These are phyloP conservation scores for Leptinotarsa juncta DNA, from an alignment of 2,888 invertebrate genomes.

Conservation along the genomic window DNA sequence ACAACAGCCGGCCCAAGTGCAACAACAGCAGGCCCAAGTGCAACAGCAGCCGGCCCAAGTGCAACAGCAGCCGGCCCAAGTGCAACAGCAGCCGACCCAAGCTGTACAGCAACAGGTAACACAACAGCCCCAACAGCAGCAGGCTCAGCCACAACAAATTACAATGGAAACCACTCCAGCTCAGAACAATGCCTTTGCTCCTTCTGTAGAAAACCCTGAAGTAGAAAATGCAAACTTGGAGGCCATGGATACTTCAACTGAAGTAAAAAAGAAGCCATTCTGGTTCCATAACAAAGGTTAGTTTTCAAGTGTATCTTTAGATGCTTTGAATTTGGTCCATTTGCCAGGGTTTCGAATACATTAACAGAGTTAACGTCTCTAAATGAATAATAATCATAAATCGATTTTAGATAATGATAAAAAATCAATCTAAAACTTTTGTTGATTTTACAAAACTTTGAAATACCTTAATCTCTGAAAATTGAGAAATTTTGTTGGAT, in stretches of 20 bases:
- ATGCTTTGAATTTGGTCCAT: neutral
- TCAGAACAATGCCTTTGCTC: conserved; percentile 10
- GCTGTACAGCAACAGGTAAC: conserved; percentile 27
- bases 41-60: conserved; percentile 35
- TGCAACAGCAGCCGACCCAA: conserved; percentile 25
- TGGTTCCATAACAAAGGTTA: conserved; percentile 37
- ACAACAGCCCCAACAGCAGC: neutral
- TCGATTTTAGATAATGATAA: no score
- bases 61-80: conserved; percentile 36
- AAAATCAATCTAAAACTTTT: no score
- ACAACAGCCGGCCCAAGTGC: conserved; percentile 22
- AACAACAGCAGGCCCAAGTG: conserved; percentile 30
- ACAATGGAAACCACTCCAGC: conserved; percentile 15
- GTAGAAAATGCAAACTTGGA: conserved; percentile 23
- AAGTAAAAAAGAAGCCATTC: conserved; percentile 36
- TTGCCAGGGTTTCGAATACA: neutral
- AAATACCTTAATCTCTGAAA: no score
- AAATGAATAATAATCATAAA: no score
- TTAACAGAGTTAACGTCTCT: neutral
- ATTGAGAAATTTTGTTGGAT: no score
- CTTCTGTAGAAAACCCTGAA: conserved; percentile 1
- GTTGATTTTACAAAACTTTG: no score
- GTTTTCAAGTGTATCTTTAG: neutral
- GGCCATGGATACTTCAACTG: conserved; percentile 35
- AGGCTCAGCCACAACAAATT: conserved; percentile 27